phyloP scores from a whole-genome alignment of 92 coral and sea anemone species.

The Diadumene lineata region DNA sequence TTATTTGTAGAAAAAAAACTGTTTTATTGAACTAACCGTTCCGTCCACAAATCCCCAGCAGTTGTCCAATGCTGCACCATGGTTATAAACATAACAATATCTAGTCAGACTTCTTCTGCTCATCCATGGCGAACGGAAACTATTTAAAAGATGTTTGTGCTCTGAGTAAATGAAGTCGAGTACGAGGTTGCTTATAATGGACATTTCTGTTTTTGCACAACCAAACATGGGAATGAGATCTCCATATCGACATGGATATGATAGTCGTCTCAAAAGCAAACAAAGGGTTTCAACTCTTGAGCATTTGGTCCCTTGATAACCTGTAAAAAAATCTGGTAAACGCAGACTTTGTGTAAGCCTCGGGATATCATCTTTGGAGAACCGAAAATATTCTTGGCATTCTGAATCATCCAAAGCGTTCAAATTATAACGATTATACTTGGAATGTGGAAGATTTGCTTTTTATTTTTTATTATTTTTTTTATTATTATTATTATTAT shows the following conservation, averaged over 20 bases:
- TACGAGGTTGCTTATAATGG: conserved; percentile 45
- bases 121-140: conserved; percentile 40
- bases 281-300: conserved; percentile 29
- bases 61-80: conserved; percentile 41
- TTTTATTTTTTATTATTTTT: no score
- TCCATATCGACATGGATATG: conserved; percentile 52
- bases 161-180: conserved; percentile 43
- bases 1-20: background rate
- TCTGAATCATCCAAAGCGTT: conserved; percentile 35
- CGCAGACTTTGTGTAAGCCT: conserved; percentile 43
- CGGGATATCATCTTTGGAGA: conserved; percentile 35
- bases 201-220: conserved; percentile 37
- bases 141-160: conserved; percentile 38
- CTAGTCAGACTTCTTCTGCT: conserved; percentile 30
- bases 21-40: conserved; percentile 25
- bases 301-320: conserved; percentile 50
- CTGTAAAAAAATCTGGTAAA: conserved; percentile 50
- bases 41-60: conserved; percentile 55
- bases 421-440: conserved; percentile 34
- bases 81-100: conserved; percentile 27
- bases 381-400: conserved; percentile 44
- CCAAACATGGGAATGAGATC: conserved; percentile 53
- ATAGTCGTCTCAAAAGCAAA: conserved; percentile 40
- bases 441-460: no score
- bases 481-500: background rate